Base-by-base conservation (phyloP, 2,113 vertebrate genomes). In the Phasianus colchicus region DNA sequence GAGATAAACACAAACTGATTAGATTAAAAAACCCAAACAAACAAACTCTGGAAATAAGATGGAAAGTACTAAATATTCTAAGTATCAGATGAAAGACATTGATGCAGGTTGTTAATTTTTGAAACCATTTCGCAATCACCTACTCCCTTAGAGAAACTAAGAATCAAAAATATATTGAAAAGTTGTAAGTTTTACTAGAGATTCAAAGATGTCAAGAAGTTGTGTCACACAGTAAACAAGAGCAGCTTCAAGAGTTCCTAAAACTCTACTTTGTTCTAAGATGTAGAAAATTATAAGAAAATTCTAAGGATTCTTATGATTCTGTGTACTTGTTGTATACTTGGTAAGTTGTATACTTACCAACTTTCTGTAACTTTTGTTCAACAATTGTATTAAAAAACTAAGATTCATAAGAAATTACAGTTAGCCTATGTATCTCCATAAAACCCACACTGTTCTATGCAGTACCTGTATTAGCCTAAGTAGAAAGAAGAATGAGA, bases 1-100 rank as follows among this genome's bases (percentile, higher is more conserved):
- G 42, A 97, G 27, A 82, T 40, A 92, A 96, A 89, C n/a, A 80
- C 13, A 93, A 86, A 74, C 29, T 65, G 54, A 61, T 21, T 30
- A 65, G 18, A 60, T 45, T 47, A 65, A 16, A 81, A 84, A 75
- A 38, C 38, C 38, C 81, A 84, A 24, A 94, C 21, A 24, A 12
- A 45, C 47, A 47, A 47, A 36, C 2, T 22, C 4, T 4, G 38
- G 25, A 88, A 30, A 8, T 36, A 60, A 81, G 15, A 83, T 30
- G 19, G 6, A 77, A 88, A 0, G 3, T 36, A 54, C 34, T 13
- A 63, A 83, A 88, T 29, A 61, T 36, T 48, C 20, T 20, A 83
- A 66, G 20, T 57, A 63, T 5, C n/a, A 13, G 6, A 76, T 27
- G n/a, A 86, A 88, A 91, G 61, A 19, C 15, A 77, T 48, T 80